These are phyloP conservation scores for Enteromius trimaculatus DNA, from an alignment of 2,797 vertebrate species.

Conservation along the genomic window DNA sequence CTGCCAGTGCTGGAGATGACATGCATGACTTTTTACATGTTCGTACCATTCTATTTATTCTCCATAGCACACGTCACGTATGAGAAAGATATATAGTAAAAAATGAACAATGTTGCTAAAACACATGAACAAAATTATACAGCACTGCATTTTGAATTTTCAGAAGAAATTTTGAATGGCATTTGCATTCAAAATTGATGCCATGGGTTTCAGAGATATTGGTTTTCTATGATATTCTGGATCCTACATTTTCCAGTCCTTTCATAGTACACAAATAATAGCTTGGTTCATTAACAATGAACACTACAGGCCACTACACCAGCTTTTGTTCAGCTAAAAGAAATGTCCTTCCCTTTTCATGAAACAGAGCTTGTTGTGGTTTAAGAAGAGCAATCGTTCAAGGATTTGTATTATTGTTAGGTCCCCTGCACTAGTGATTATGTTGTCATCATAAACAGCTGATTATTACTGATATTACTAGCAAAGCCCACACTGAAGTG, in stretches of 20 bases:
- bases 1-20: slow-evolving; percentile 20
- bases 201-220: not conserved
- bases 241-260: not conserved
- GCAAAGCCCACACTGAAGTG: not conserved
- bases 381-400: slow-evolving; percentile 21
- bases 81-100: not conserved
- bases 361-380: slow-evolving; percentile 5
- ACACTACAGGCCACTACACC: slow-evolving; percentile 10
- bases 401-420: slow-evolving; percentile 2
- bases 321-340: slow-evolving; percentile 14
- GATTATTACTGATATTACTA: slow-evolving; percentile 8
- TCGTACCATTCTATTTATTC: not conserved
- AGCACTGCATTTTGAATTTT: not conserved
- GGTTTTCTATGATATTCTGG: too few relatives aligned
- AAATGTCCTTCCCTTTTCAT: slow-evolving; percentile 19
- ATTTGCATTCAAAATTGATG: not conserved
- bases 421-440: not conserved
- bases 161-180: not conserved
- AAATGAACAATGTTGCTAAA: not conserved
- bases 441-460: not conserved
- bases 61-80: not conserved
- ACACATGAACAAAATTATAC: not conserved
- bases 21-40: slow-evolving; percentile 26
- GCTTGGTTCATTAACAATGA: slow-evolving; percentile 17
- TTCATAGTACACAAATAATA: not conserved